Conservation (phyloP, 2,113 vertebrate genomes). For the Ceratotherium simum region DNA sequence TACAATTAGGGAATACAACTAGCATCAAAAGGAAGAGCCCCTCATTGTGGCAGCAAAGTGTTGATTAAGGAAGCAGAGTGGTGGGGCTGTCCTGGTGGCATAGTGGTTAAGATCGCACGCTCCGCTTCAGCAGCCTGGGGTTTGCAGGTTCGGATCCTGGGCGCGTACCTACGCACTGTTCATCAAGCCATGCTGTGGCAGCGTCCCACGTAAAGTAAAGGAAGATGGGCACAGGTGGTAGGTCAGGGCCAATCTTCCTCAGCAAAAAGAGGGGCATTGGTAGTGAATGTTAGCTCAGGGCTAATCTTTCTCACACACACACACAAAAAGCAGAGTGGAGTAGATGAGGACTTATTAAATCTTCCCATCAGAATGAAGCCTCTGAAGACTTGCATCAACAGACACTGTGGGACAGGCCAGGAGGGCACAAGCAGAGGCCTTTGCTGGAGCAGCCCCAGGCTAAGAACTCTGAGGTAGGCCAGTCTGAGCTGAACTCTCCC, state of each 20-base stretch:
- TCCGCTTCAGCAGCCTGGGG: too few species aligned
- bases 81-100: too few species aligned
- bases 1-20: neutral
- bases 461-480: neutral
- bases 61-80: neutral
- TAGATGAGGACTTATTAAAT: neutral
- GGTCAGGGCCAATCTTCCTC: too few species aligned
- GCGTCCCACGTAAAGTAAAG: too few species aligned
- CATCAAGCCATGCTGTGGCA: too few species aligned
- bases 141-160: too few species aligned
- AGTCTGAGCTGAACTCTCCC: neutral
- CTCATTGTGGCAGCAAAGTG: neutral
- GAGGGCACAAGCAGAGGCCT: neutral
- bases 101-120: too few species aligned
- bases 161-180: too few species aligned
- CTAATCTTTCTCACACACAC: too few species aligned
- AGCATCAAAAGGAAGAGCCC: constrained; percentile 1
- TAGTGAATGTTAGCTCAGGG: too few species aligned
- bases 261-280: too few species aligned
- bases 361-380: neutral
- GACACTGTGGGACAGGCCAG: neutral
- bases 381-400: neutral
- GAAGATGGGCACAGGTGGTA: too few species aligned
- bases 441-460: neutral
- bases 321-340: neutral